Base-by-base conservation (phyloP, 2,888 invertebrate species). In the Schizotus pectinicornis region DNA sequence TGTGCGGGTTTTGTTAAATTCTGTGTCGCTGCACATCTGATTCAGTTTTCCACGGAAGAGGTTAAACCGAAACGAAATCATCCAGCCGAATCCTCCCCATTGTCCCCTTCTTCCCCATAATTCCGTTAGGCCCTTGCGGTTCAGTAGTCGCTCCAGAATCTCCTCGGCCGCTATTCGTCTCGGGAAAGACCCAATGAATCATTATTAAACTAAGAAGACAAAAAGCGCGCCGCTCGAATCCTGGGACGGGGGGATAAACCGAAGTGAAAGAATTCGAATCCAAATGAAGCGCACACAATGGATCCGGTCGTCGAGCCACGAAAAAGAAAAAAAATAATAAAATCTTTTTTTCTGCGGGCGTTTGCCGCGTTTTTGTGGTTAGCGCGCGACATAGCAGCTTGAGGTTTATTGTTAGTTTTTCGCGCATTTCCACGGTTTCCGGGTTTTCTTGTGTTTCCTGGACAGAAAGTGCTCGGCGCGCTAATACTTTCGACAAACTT, bases 391-490 rank as follows among this genome's bases (percentile, higher is more conserved):
- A 70, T 69, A 65, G 53, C 67, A 65, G 69, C 68, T 67, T 67
- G 63, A 67, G 67, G 68, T 71, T 69, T 67, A 69, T 69, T 71
- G 70, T 70, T 70, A 67, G 71, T 69, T 72, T 70, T 71, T 67
- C 68, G 56, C 61, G 67, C 61, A 63, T 65, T 67, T 65, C 65
- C 62, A 61, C 67, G 59, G 64, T 66, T 71, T 70, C 69, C 67
- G 68, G 66, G 57, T 65, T 65, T 65, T 65, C 66, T 57, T 61
- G 61, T 62, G 66, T 68, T 70, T 71, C 70, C 69, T 63, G 69
- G 57, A 64, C 65, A 54, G 56, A 66, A 65, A 69, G 70, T 66
- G 67, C 62, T 65, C 56, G 47, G 56, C 58, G 22, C 54, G 64
- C 56, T 64, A 65, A 65, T 67, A 67, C 67, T 67, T 68, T 67